phyloP scores from a whole-genome alignment of 2,113 vertebrate species.

The Smithornis capensis region DNA sequence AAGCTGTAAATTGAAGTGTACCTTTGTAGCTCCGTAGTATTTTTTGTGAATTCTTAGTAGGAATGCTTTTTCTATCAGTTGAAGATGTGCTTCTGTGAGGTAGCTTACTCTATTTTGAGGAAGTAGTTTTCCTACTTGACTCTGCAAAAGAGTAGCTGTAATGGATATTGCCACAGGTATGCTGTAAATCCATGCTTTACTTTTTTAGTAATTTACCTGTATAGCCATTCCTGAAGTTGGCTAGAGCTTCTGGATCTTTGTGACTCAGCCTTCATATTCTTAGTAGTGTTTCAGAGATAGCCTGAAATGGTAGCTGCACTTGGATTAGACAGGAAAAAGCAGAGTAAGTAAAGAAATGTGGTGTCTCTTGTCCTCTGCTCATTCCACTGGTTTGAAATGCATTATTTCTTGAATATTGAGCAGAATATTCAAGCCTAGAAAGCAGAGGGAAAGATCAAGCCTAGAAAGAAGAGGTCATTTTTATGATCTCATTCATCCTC shows the following conservation, averaged over 20 bases:
- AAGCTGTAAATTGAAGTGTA: neutral
- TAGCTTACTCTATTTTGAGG: neutral
- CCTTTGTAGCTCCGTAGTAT: constrained; percentile 5
- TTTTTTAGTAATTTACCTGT: neutral
- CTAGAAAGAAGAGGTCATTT: neutral
- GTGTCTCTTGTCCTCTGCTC: neutral
- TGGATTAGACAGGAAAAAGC: neutral
- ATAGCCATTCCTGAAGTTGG: neutral
- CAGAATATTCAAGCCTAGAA: neutral
- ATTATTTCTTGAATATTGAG: neutral
- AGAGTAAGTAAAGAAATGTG: neutral
- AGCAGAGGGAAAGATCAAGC: neutral
- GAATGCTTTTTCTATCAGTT: neutral
- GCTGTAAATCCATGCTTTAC: neutral
- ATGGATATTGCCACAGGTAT: neutral
- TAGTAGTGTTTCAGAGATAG: neutral
- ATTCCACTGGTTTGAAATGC: neutral
- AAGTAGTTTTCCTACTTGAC: neutral
- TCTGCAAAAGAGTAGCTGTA: neutral
- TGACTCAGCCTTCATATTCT: neutral
- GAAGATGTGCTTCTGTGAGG: neutral
- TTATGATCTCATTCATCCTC: neutral
- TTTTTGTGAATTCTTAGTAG: neutral
- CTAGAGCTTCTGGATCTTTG: neutral
- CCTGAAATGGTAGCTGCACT: neutral